Evolutionary conservation across 2,888 invertebrate species (phyloP).

Genomic region (Rhyacophila evoluta): DNA sequence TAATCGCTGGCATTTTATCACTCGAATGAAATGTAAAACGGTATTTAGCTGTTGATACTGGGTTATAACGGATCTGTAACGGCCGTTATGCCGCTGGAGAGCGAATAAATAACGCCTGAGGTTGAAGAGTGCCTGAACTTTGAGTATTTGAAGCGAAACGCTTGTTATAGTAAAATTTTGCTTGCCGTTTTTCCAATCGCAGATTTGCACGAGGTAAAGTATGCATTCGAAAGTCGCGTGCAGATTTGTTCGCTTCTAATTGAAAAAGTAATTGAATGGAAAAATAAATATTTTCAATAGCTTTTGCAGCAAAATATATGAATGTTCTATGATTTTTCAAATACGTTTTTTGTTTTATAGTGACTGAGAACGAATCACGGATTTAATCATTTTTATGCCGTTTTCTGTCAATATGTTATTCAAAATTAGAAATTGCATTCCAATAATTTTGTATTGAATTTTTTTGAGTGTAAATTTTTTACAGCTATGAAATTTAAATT

Average conservation of each 20-base stretch:
- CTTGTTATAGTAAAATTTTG: not conserved
- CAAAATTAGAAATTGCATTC: too few relatives aligned
- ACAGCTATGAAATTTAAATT: too few relatives aligned
- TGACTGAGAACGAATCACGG: too few relatives aligned
- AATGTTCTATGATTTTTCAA: too few relatives aligned
- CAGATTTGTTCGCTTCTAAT: not conserved
- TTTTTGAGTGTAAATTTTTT: too few relatives aligned
- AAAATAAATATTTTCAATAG: not conserved
- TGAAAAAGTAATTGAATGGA: not conserved
- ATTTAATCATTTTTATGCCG: too few relatives aligned
- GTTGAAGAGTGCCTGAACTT: constrained; percentile 10
- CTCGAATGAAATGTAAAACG: constrained; percentile 11
- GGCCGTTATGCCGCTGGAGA: constrained; percentile 21
- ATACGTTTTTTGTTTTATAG: too few relatives aligned
- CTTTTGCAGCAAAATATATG: too few relatives aligned
- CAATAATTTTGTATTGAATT: too few relatives aligned
- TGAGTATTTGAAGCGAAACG: not conserved
- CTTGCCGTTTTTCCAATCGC: not conserved
- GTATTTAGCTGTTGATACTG: not conserved
- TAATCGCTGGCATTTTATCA: not conserved
- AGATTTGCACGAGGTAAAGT: not conserved
- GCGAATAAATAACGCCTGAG: constrained; percentile 26
- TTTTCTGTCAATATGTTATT: too few relatives aligned
- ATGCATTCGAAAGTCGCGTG: not conserved
- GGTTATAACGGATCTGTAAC: constrained; percentile 20